These are phyloP conservation scores for Vesta saturnalis DNA, from an alignment of 2,888 invertebrate genomes.

Conservation along the genomic window DNA sequence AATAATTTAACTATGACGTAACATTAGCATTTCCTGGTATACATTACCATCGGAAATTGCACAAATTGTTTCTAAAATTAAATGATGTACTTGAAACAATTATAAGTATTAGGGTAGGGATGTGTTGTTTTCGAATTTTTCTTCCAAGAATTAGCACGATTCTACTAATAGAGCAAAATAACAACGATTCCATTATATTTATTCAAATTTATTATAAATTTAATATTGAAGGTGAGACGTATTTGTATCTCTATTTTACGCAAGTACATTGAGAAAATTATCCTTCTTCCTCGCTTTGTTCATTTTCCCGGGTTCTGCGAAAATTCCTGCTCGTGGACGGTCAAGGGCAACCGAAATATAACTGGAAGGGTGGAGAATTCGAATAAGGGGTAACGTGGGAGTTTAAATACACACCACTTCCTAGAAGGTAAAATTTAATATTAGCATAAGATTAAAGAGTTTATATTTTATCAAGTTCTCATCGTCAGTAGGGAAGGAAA, in stretches of 20 bases:
- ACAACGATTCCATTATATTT: too few species aligned
- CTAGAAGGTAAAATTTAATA: slow-evolving; percentile 13
- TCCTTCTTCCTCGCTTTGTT: slow-evolving; percentile 19
- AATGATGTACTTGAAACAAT: too few species aligned
- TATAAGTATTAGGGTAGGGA: too few species aligned
- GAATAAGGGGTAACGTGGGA: slow-evolving; percentile 14
- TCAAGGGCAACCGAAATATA: slow-evolving; percentile 36
- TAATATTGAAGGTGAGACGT: too few species aligned
- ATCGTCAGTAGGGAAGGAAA: slow-evolving; percentile 6
- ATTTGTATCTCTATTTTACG: too few species aligned
- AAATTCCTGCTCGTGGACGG: slow-evolving; percentile 40
- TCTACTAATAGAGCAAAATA: too few species aligned
- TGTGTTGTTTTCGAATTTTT: too few species aligned
- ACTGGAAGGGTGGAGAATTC: slow-evolving; percentile 26
- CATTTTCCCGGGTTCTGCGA: slow-evolving; percentile 38
- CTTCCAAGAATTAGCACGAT: too few species aligned
- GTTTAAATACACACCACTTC: too few species aligned
- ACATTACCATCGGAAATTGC: slow-evolving; percentile 2
- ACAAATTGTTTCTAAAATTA: slow-evolving; percentile 11
- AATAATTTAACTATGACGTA: too few species aligned
- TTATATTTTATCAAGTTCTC: background rate
- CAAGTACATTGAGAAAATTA: background rate
- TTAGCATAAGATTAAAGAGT: background rate
- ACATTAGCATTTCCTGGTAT: slow-evolving; percentile 9
- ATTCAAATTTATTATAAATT: too few species aligned